A percentile compares a stretch with the other conserved stretches of the same genome.
Conservation (phyloP, 2,113 vertebrate genomes). For the Corythoichthys intestinalis region DNA sequence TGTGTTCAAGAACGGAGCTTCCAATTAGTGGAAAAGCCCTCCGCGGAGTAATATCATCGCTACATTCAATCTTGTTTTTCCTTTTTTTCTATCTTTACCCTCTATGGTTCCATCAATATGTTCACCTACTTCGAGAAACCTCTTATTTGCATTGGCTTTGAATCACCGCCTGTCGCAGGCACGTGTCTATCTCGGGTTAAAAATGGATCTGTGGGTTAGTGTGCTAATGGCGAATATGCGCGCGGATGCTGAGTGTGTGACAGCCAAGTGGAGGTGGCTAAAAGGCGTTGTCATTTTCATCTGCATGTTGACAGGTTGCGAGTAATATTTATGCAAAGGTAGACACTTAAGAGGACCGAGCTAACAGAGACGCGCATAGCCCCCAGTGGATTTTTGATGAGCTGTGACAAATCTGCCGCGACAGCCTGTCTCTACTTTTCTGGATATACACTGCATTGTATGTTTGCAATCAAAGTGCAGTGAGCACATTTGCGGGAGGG, state of each 20-base stretch:
- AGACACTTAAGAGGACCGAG: constrained; percentile 36
- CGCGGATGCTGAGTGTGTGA: not conserved
- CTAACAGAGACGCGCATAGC: constrained; percentile 31
- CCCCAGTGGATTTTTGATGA: constrained; percentile 55
- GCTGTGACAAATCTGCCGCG: constrained; percentile 49
- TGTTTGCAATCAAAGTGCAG: constrained; percentile 34
- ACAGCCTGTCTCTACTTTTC: constrained; percentile 55
- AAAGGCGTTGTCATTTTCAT: constrained; percentile 13
- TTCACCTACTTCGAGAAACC: not conserved
- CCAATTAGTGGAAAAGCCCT: constrained; percentile 62
- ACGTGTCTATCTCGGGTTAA: constrained; percentile 1
- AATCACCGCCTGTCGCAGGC: not conserved
- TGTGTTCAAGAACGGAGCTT: constrained; percentile 43
- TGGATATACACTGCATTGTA: constrained; percentile 39
- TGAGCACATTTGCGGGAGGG: not conserved
- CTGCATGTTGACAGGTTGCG: constrained; percentile 1
- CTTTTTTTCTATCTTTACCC: not conserved
- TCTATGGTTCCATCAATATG: constrained; percentile 22
- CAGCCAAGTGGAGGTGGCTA: constrained; percentile 3
- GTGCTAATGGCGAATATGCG: constrained; percentile 2
- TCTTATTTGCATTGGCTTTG: not conserved
- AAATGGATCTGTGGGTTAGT: constrained; percentile 20
- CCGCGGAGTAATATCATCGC: constrained; percentile 27
- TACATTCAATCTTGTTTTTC: constrained; percentile 21
- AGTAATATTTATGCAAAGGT: constrained; percentile 46